Evolutionary conservation across 1,140 invertebrate genomes (phyloP).

Genomic region (Brachionus paranguensis): DNA sequence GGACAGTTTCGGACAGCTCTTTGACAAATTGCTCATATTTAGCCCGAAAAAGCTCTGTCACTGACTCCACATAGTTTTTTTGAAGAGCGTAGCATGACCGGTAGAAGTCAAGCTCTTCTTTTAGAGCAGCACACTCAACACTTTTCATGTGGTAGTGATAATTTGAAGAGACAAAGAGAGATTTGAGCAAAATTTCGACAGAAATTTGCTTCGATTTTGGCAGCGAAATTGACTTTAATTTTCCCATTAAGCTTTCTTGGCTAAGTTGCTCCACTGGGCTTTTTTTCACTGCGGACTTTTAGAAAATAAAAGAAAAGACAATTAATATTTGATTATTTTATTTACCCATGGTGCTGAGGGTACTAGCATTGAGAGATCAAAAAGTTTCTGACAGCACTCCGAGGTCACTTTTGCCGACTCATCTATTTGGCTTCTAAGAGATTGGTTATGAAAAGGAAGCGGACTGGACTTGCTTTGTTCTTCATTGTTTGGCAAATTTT

Average conservation of each 20-base stretch:
- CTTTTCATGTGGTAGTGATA: conserved; percentile 33
- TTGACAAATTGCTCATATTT: conserved; percentile 4
- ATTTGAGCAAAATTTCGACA: conserved; percentile 15
- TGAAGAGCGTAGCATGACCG: not conserved
- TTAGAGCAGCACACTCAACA: not conserved
- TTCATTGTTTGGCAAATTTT: not conserved
- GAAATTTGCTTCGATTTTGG: conserved; percentile 16
- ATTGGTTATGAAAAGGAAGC: not conserved
- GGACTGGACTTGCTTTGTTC: not conserved
- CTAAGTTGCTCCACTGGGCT: not conserved
- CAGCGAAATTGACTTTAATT: not conserved
- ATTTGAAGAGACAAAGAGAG: not conserved
- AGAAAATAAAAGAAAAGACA: not conserved
- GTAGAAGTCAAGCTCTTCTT: conserved; percentile 4
- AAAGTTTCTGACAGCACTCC: not conserved
- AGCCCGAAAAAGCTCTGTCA: not conserved
- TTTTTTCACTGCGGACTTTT: not conserved
- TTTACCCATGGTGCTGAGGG: conserved; percentile 26
- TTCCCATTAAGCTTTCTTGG: not conserved
- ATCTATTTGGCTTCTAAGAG: not conserved
- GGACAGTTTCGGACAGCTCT: not conserved
- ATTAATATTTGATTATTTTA: not conserved
- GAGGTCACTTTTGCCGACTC: not conserved
- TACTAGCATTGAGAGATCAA: conserved; percentile 6
- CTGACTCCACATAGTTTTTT: not conserved